A percentile compares a stretch with the other conserved stretches of the same genome.
phyloP scores from a whole-genome alignment of 2,113 vertebrate species.

The Gymnogyps californianus region DNA sequence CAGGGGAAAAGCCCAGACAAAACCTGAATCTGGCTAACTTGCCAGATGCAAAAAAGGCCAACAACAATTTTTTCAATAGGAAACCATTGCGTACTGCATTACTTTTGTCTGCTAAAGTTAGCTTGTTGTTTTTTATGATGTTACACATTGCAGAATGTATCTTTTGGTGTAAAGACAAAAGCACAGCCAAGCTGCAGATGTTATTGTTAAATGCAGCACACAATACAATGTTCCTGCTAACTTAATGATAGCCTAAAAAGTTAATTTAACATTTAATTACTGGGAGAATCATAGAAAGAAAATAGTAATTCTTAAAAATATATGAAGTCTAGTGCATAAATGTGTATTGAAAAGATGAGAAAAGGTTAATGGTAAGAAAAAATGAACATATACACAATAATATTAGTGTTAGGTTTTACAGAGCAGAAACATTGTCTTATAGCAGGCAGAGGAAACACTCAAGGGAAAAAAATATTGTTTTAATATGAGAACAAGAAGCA shows the following conservation, averaged over 20 bases:
- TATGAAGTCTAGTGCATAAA: not conserved
- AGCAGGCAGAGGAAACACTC: not conserved
- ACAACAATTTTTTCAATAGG: not conserved
- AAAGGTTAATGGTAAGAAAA: not conserved
- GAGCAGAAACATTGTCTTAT: not conserved
- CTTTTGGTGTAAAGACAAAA: not conserved
- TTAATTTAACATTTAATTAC: not conserved
- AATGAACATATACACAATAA: not conserved
- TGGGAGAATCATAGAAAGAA: not conserved
- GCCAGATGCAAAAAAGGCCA: not conserved
- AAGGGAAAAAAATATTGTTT: not conserved
- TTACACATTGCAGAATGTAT: not conserved
- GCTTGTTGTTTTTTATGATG: not conserved
- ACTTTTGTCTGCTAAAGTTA: not conserved
- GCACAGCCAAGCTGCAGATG: not conserved
- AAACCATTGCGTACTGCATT: not conserved
- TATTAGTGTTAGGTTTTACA: not conserved
- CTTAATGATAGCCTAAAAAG: not conserved
- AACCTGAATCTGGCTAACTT: not conserved
- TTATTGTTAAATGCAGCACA: not conserved
- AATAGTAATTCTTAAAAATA: not conserved
- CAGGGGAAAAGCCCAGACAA: not conserved
- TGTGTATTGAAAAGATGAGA: not conserved
- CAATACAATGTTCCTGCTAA: not conserved
- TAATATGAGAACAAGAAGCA: not conserved